Evolutionary conservation across 2,888 invertebrate species (phyloP).

Genomic region (Drosophila maculinotata): DNA sequence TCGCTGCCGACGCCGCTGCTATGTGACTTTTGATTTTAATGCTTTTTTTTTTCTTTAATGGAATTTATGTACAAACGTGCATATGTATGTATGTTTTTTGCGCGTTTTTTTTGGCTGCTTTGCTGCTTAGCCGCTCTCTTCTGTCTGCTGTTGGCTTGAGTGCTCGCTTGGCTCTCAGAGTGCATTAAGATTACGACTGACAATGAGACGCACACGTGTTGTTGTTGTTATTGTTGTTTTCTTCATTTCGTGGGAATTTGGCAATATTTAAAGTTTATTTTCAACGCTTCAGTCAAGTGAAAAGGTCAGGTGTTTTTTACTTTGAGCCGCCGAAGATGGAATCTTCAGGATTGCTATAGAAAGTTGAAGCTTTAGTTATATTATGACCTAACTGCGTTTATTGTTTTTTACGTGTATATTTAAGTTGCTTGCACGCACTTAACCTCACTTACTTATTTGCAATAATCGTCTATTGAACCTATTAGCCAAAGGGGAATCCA

Average conservation of each 20-base stretch:
- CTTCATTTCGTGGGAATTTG: slow-evolving; percentile 58
- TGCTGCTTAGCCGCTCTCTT: slow-evolving; percentile 27
- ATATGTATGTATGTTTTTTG: slow-evolving; percentile 9
- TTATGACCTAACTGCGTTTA: slow-evolving; percentile 12
- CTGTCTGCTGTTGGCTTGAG: slow-evolving; percentile 8
- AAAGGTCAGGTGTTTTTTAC: slow-evolving; percentile 47
- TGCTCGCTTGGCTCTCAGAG: slow-evolving; percentile 26
- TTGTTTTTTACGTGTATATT: slow-evolving; percentile 14
- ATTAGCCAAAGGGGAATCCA: slow-evolving; percentile 65
- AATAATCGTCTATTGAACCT: slow-evolving; percentile 76
- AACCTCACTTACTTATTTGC: slow-evolving; percentile 61
- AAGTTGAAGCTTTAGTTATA: background rate
- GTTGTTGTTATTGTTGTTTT: slow-evolving; percentile 22
- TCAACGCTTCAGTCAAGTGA: slow-evolving; percentile 22
- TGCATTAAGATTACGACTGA: slow-evolving; percentile 47
- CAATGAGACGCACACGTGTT: slow-evolving; percentile 39
- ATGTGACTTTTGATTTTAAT: slow-evolving; percentile 75
- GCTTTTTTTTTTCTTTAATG: slow-evolving; percentile 56
- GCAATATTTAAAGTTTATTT: slow-evolving; percentile 37
- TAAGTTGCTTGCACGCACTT: slow-evolving; percentile 24
- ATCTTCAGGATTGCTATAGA: slow-evolving; percentile 1
- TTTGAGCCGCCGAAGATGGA: slow-evolving; percentile 3
- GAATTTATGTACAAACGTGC: slow-evolving; percentile 36
- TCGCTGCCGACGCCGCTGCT: slow-evolving; percentile 57
- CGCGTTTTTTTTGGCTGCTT: slow-evolving; percentile 22